phyloP scores from a whole-genome alignment of 1,140 invertebrate genomes.

The Bradysia coprophila region DNA sequence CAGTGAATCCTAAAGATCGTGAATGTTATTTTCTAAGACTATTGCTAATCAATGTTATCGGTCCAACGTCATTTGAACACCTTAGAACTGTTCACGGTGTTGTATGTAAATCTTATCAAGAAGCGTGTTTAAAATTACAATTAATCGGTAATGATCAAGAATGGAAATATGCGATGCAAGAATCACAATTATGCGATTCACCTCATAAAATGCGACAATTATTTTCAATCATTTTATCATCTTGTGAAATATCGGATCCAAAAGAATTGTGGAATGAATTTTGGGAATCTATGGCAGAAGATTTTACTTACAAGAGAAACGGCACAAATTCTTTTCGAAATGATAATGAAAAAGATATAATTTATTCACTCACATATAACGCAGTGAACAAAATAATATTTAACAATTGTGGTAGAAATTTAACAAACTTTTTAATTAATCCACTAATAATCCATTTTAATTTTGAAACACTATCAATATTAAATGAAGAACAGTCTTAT shows the following conservation, averaged over 20 bases:
- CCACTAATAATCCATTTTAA: too few species aligned
- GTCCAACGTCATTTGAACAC: conserved; percentile 21
- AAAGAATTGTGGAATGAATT: conserved; percentile 17
- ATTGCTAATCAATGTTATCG: conserved; percentile 19
- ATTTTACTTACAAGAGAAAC: too few species aligned
- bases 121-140: conserved; percentile 18
- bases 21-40: conserved; percentile 24
- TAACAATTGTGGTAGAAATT: too few species aligned
- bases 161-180: conserved; percentile 16
- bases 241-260: conserved; percentile 13
- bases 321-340: too few species aligned
- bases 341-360: too few species aligned
- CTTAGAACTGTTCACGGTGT: conserved; percentile 21
- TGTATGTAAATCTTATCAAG: conserved; percentile 18
- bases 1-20: conserved; percentile 16
- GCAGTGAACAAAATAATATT: too few species aligned
- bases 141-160: conserved; percentile 19
- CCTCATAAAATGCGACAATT: conserved; percentile 21
- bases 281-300: conserved; percentile 12
- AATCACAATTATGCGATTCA: conserved; percentile 11
- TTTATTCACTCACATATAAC: too few species aligned
- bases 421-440: too few species aligned
- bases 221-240: conserved; percentile 22
- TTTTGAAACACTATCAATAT: too few species aligned
- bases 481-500: conserved; percentile 9